Evolutionary conservation across 1,140 invertebrate species (phyloP).

Genomic region (Solen grandis): DNA sequence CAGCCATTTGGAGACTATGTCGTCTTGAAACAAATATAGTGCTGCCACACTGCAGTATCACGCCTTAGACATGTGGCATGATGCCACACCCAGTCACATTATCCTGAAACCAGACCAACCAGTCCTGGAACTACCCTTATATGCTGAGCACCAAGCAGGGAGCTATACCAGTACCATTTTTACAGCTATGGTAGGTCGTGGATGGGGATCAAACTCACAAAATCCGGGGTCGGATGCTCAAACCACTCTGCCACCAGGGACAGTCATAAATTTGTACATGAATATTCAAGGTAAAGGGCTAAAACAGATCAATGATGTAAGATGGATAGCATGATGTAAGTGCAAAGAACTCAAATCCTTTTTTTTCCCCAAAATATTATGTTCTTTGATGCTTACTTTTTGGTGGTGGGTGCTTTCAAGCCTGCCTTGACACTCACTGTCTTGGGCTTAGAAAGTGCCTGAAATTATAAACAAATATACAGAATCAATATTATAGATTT

Average conservation of each 20-base stretch:
- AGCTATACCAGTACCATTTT: too few relatives aligned
- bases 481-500: neutral
- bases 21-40: too few relatives aligned
- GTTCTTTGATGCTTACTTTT: conserved; percentile 16
- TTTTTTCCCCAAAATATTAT: neutral
- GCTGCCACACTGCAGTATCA: too few relatives aligned
- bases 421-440: conserved; percentile 47
- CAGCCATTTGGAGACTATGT: too few relatives aligned
- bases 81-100: too few relatives aligned
- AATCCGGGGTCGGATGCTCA: neutral
- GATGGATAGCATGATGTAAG: neutral
- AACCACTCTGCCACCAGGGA: neutral
- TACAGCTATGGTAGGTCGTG: too few relatives aligned
- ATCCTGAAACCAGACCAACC: too few relatives aligned
- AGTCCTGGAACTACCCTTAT: too few relatives aligned
- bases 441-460: conserved; percentile 33
- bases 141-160: too few relatives aligned
- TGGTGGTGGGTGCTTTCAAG: conserved; percentile 23
- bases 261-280: neutral
- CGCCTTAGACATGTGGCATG: too few relatives aligned
- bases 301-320: neutral
- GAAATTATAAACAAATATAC: conserved; percentile 12
- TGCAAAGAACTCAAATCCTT: neutral
- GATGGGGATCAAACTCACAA: too few relatives aligned
- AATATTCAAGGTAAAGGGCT: neutral